Conservation (phyloP, 2,113 vertebrate genomes). For the Neolamprologus sp. region DNA sequence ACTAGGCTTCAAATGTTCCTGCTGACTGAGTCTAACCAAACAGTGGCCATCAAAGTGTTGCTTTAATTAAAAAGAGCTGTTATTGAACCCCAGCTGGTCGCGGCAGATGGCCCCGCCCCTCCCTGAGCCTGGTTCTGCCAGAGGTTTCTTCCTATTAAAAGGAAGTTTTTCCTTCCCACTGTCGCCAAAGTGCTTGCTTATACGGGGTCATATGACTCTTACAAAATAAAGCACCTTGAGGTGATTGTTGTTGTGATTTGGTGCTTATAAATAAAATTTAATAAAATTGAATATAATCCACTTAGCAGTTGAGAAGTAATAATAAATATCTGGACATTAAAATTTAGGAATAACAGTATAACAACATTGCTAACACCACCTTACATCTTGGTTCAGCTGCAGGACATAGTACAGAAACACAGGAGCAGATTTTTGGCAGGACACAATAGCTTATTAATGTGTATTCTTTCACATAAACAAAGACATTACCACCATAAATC, state of each 20-base stretch:
- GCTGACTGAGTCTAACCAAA: not conserved
- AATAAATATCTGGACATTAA: not conserved
- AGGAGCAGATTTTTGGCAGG: not conserved
- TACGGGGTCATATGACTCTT: not conserved
- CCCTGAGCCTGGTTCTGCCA: rapidly evolving
- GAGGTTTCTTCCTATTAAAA: not conserved
- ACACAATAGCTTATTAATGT: not conserved
- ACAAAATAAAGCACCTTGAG: not conserved
- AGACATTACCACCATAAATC: not conserved
- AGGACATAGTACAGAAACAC: not conserved
- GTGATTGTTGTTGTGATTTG: not conserved
- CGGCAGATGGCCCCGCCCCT: not conserved
- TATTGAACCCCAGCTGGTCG: rapidly evolving
- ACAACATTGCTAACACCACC: not conserved
- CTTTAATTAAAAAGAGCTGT: not conserved
- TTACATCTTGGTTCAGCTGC: not conserved
- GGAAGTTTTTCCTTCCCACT: not conserved
- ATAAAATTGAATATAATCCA: not conserved
- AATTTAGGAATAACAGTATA: not conserved
- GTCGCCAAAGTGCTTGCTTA: not conserved
- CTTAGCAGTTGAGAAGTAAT: not conserved
- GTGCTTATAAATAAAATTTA: not conserved
- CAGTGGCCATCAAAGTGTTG: not conserved
- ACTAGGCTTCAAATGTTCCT: not conserved
- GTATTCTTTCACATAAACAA: not conserved